These are phyloP conservation scores for Phengaris alcon DNA, from an alignment of 2,888 invertebrate species.

Conservation along the genomic window DNA sequence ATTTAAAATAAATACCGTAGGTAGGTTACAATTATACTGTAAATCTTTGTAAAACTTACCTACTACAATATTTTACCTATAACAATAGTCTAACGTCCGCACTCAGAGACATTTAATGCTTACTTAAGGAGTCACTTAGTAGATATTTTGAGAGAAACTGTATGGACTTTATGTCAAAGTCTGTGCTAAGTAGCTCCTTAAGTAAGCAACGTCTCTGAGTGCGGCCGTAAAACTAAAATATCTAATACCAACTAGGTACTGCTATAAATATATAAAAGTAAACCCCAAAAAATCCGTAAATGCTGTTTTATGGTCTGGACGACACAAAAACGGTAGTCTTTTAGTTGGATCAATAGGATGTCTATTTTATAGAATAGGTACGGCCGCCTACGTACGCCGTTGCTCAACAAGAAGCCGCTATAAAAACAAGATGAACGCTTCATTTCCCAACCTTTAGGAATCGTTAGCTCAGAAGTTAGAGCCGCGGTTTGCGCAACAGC, in stretches of 20 bases:
- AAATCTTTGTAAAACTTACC: not conserved
- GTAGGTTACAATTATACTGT: not conserved
- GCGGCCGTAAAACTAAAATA: too few species aligned
- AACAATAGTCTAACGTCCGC: too few species aligned
- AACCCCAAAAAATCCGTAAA: not conserved
- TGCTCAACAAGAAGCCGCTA: slow-evolving; percentile 19
- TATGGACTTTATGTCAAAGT: too few species aligned
- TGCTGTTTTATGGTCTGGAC: not conserved
- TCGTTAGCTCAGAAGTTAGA: slow-evolving; percentile 44
- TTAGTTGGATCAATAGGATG: not conserved
- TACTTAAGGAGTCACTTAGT: too few species aligned
- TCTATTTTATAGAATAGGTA: not conserved
- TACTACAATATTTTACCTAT: too few species aligned
- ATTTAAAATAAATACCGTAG: not conserved
- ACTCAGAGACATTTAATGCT: too few species aligned
- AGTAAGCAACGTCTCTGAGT: too few species aligned
- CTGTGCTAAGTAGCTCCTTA: too few species aligned
- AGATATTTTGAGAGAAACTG: too few species aligned
- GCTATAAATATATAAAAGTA: not conserved
- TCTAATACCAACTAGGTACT: not conserved
- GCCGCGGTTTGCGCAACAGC: slow-evolving; percentile 55
- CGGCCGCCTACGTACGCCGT: not conserved
- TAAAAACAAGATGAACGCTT: slow-evolving; percentile 40
- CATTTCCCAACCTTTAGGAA: slow-evolving; percentile 42
- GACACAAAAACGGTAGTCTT: not conserved